A percentile compares a stretch with the other conserved stretches of the same genome.
Evolutionary conservation across 2,113 vertebrate species (phyloP).

Genomic region (Corythaeola cristata): DNA sequence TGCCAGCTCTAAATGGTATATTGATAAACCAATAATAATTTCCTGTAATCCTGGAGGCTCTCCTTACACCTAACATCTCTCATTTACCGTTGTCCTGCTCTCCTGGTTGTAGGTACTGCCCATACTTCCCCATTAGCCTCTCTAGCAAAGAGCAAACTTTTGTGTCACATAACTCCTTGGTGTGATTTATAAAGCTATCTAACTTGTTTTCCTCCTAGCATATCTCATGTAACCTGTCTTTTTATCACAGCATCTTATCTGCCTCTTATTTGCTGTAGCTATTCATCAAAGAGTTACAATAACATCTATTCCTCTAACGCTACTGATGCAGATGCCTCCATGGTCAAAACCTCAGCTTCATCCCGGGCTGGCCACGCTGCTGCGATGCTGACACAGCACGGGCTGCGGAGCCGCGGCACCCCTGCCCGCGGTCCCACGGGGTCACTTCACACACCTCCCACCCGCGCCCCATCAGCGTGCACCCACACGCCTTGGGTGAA

Average conservation of each 20-base stretch:
- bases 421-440: fast-evolving
- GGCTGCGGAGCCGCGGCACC: not conserved
- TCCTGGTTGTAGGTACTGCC: not conserved
- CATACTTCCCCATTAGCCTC: not conserved
- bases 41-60: not conserved
- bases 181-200: slow-evolving; percentile 61
- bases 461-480: not conserved
- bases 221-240: slow-evolving; percentile 39
- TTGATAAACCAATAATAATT: not conserved
- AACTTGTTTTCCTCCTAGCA: slow-evolving; percentile 15
- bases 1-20: not conserved
- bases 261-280: slow-evolving; percentile 30
- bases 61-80: not conserved
- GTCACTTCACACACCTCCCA: not conserved
- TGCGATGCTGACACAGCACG: fast-evolving
- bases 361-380: not conserved
- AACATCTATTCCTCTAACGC: not conserved
- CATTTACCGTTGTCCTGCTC: not conserved
- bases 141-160: not conserved
- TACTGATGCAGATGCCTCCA: not conserved
- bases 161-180: not conserved
- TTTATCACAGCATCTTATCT: slow-evolving; percentile 52
- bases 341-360: not conserved
- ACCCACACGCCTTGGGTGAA: fast-evolving
- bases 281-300: slow-evolving; percentile 36